Percentiles rank a stretch among this genome's conserved stretches.
Evolutionary conservation across 2,113 vertebrate genomes (phyloP).

Genomic region (Acinonyx jubatus): DNA sequence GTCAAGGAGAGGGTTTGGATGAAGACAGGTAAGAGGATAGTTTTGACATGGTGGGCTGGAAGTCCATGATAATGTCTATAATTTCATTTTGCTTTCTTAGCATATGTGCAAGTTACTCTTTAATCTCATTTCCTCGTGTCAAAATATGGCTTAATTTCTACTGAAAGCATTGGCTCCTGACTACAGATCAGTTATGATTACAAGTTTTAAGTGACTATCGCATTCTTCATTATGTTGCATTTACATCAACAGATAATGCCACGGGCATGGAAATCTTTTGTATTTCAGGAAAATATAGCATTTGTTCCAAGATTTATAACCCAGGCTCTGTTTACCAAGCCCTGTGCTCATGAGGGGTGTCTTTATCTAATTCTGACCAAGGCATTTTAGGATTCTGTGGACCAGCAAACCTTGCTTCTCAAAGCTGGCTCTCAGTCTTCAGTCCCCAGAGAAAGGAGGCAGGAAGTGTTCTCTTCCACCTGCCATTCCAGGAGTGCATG

Average conservation of each 20-base stretch:
- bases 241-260: not conserved
- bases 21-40: not conserved
- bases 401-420: not conserved
- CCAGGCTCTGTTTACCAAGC: not conserved
- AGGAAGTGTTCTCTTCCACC: not conserved
- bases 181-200: not conserved
- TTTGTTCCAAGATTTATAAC: not conserved
- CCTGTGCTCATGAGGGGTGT: not conserved
- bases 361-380: not conserved
- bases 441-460: not conserved
- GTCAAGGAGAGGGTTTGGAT: not conserved
- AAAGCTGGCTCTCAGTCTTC: not conserved
- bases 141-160: constrained; percentile 44
- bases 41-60: not conserved
- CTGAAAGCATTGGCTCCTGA: not conserved
- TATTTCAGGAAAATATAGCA: not conserved
- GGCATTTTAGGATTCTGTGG: not conserved
- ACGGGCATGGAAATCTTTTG: not conserved
- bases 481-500: not conserved
- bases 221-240: not conserved
- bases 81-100: not conserved
- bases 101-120: not conserved
- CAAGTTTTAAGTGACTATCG: not conserved
- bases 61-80: not conserved
- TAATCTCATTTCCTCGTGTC: not conserved